Conservation (phyloP, 2,888 invertebrate species). For the Drosophila mercatorum region DNA sequence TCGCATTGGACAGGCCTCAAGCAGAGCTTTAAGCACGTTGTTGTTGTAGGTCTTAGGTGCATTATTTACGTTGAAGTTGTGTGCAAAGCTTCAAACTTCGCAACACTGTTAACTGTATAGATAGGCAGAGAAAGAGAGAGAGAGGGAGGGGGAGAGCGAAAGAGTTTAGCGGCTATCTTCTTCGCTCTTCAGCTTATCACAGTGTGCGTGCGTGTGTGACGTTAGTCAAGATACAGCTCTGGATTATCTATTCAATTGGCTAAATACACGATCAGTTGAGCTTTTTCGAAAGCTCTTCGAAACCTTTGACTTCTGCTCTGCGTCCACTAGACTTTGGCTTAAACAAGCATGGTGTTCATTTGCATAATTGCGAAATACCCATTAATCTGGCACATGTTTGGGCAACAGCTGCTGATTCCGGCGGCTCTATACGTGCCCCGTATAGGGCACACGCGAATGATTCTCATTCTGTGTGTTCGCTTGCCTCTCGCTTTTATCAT, state of each 20-base stretch:
- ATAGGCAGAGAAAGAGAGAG: background rate
- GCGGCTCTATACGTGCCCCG: constrained; percentile 42
- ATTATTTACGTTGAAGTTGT: constrained; percentile 36
- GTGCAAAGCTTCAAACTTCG: constrained; percentile 33
- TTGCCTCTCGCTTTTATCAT: constrained; percentile 40
- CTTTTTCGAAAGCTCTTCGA: constrained; percentile 14
- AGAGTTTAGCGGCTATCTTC: constrained; percentile 26
- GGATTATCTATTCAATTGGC: constrained; percentile 6
- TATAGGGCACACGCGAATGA: constrained; percentile 29
- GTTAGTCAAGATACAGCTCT: background rate
- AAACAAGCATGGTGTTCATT: constrained; percentile 44
- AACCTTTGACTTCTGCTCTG: constrained; percentile 7
- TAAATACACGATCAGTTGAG: constrained; percentile 10
- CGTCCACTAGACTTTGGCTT: background rate
- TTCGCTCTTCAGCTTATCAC: constrained; percentile 26
- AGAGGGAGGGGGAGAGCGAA: constrained; percentile 11
- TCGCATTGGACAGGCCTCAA: constrained; percentile 13
- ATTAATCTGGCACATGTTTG: constrained; percentile 49
- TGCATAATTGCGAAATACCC: constrained; percentile 56
- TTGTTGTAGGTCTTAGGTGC: constrained; percentile 6
- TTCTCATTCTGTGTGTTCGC: constrained; percentile 20
- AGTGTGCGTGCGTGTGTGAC: background rate
- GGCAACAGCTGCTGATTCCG: constrained; percentile 30
- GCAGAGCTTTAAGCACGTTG: constrained; percentile 14
- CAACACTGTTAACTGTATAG: constrained; percentile 6